These are phyloP conservation scores for Bruchidius siliquastri DNA, from an alignment of 2,888 invertebrate species.

Conservation along the genomic window DNA sequence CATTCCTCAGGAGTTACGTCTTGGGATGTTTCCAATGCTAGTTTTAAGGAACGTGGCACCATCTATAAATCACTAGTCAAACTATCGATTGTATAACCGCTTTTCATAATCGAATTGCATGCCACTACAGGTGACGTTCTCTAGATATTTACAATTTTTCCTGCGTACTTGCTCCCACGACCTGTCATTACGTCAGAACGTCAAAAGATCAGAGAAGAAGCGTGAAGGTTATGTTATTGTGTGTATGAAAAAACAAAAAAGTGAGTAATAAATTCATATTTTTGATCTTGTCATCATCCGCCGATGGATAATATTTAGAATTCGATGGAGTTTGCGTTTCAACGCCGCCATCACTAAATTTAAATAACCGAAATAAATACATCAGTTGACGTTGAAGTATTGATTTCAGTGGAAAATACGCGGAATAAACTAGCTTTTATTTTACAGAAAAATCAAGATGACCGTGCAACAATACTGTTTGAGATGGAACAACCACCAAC, in stretches of 20 bases:
- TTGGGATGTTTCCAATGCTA: too few species aligned
- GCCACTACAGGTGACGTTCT: neutral
- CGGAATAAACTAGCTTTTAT: neutral
- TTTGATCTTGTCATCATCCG: neutral
- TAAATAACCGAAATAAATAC: neutral
- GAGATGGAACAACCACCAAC: constrained; percentile 91
- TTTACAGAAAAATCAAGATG: constrained; percentile 28
- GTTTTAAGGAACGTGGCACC: neutral
- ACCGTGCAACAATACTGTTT: constrained; percentile 49
- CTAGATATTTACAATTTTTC: neutral
- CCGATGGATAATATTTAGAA: neutral
- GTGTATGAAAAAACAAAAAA: neutral
- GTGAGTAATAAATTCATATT: neutral
- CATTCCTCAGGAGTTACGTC: too few species aligned
- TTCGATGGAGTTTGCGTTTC: neutral
- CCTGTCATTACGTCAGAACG: neutral
- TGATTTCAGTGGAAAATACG: neutral
- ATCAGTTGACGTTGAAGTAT: neutral
- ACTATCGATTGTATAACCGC: neutral
- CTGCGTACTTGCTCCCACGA: neutral
- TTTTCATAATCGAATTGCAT: neutral
- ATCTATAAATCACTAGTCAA: neutral
- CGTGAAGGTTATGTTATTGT: neutral
- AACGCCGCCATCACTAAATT: neutral
- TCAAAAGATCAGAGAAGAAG: neutral